A percentile compares a stretch with the other conserved stretches of the same genome.
These are phyloP conservation scores for Diplazon laetatorius DNA, from an alignment of 2,888 invertebrate species.

Conservation along the genomic window DNA sequence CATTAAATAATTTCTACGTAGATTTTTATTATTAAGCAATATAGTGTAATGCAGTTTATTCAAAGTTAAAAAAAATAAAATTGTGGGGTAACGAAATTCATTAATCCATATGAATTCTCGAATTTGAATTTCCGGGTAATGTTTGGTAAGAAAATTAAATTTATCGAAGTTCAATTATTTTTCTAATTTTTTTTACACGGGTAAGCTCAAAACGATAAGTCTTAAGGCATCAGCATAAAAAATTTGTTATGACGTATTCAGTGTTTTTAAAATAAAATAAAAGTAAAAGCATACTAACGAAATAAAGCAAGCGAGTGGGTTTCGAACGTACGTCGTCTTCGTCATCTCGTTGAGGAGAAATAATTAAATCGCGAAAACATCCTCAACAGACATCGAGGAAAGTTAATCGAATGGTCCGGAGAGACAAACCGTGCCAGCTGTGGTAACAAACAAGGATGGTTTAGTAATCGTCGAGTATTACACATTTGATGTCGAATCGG, in stretches of 20 bases:
- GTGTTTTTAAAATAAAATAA: too few species aligned
- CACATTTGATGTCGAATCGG: conserved; percentile 50
- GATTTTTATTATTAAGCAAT: too few species aligned
- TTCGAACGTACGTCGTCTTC: conserved; percentile 4
- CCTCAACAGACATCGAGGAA: conserved; percentile 39
- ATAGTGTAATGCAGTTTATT: too few species aligned
- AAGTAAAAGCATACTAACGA: not conserved
- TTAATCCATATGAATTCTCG: too few species aligned
- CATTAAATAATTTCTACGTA: too few species aligned
- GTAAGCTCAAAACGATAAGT: too few species aligned
- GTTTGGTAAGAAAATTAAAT: not conserved
- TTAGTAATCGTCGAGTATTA: conserved; percentile 53
- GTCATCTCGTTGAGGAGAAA: conserved; percentile 21
- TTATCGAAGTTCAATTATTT: too few species aligned
- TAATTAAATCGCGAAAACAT: conserved; percentile 15
- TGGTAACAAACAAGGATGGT: conserved; percentile 35
- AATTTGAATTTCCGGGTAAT: not conserved
- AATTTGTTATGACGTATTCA: too few species aligned
- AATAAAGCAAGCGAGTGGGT: conserved; percentile 1
- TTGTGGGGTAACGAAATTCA: too few species aligned
- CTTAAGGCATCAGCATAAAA: too few species aligned
- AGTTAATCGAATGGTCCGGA: conserved; percentile 36
- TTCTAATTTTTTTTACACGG: too few species aligned
- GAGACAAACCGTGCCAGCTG: conserved; percentile 38
- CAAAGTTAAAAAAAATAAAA: too few species aligned